These are phyloP conservation scores for Drosophila funebris DNA, from an alignment of 1,140 invertebrate genomes.

Conservation along the genomic window DNA sequence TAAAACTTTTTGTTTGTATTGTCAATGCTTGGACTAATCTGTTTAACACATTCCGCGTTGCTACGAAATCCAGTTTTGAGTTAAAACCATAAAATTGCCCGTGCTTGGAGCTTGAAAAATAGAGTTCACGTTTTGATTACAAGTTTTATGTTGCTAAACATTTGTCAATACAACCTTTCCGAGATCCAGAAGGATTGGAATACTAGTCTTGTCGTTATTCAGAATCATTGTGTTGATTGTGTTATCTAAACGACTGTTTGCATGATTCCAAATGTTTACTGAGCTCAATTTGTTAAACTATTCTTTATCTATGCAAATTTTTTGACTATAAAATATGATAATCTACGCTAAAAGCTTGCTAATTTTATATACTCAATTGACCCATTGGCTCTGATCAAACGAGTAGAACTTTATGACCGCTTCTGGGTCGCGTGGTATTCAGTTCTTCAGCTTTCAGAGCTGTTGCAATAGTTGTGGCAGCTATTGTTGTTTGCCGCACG, in stretches of 20 bases:
- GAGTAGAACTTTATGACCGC: slow-evolving; percentile 5
- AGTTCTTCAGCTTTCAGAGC: slow-evolving; percentile 26
- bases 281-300: slow-evolving; percentile 26
- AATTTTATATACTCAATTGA: slow-evolving; percentile 25
- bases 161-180: background rate
- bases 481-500: slow-evolving; percentile 51
- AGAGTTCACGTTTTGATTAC: slow-evolving; percentile 25
- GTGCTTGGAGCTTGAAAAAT: slow-evolving; percentile 38
- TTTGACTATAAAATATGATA: background rate
- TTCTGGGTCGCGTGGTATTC: slow-evolving; percentile 32
- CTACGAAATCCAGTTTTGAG: slow-evolving; percentile 24
- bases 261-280: slow-evolving; percentile 13
- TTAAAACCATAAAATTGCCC: slow-evolving; percentile 43
- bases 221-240: background rate
- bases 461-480: slow-evolving; percentile 56
- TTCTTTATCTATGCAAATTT: slow-evolving; percentile 18
- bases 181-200: background rate
- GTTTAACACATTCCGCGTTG: slow-evolving; percentile 64
- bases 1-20: slow-evolving; percentile 63
- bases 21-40: slow-evolving; percentile 40
- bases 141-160: background rate
- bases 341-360: slow-evolving; percentile 1
- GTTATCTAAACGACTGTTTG: slow-evolving; percentile 19
- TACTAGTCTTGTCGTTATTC: background rate
- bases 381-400: slow-evolving; percentile 17